Percentiles rank a stretch among this genome's conserved stretches.
These are phyloP conservation scores for Ormyrus rosae DNA, from an alignment of 2,888 invertebrate genomes.

Conservation along the genomic window DNA sequence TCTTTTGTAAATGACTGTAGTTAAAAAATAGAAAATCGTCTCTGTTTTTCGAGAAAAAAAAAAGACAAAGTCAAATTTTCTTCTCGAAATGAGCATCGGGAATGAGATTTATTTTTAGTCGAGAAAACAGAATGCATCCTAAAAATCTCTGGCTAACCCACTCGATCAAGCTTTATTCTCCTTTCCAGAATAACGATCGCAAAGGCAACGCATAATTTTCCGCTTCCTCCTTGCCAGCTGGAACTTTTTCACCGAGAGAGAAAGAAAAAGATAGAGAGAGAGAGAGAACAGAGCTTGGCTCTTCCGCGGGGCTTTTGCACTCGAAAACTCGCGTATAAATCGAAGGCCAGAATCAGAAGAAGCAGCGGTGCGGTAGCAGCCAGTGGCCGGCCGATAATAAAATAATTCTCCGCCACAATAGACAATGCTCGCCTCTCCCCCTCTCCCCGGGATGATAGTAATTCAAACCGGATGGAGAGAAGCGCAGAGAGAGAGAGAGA, in stretches of 20 bases:
- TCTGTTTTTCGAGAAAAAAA: too few relatives aligned
- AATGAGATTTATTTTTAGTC: too few relatives aligned
- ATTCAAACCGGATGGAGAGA: constrained; percentile 72
- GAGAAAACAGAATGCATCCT: not conserved
- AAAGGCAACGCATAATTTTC: constrained; percentile 17
- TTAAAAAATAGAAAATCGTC: too few relatives aligned
- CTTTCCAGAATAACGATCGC: not conserved
- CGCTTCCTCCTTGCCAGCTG: not conserved
- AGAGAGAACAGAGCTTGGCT: too few relatives aligned
- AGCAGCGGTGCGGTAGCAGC: constrained; percentile 27
- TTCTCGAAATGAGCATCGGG: too few relatives aligned
- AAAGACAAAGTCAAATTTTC: too few relatives aligned
- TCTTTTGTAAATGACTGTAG: too few relatives aligned
- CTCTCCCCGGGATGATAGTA: constrained; percentile 69
- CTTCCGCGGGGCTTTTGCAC: constrained; percentile 1
- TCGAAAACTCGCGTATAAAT: constrained; percentile 28
- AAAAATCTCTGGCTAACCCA: not conserved
- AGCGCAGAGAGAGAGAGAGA: constrained; percentile 57
- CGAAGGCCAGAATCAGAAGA: constrained; percentile 42
- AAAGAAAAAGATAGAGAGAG: constrained; percentile 13
- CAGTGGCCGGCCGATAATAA: constrained; percentile 71
- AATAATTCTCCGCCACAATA: constrained; percentile 74
- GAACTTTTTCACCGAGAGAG: not conserved
- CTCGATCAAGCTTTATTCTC: not conserved
- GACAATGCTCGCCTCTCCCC: constrained; percentile 67